These are phyloP conservation scores for Eucera pruinosa DNA, from an alignment of 2,888 invertebrate genomes.

Conservation along the genomic window DNA sequence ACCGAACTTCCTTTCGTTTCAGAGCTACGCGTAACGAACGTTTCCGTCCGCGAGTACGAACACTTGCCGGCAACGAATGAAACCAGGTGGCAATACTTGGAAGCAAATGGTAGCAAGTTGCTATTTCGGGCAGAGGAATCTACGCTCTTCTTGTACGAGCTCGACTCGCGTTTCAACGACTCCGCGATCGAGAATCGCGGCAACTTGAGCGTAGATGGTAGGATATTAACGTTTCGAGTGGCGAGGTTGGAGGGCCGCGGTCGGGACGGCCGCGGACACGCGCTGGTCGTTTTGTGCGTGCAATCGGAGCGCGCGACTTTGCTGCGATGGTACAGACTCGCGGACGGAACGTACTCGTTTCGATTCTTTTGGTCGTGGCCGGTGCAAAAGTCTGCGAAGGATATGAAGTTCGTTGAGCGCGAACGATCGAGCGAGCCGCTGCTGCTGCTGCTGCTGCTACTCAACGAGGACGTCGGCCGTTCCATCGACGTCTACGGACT, in stretches of 20 bases:
- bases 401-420: constrained; percentile 73
- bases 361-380: constrained; percentile 75
- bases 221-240: constrained; percentile 72
- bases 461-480: constrained; percentile 67
- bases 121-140: constrained; percentile 56
- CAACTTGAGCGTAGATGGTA: constrained; percentile 25
- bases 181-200: not conserved
- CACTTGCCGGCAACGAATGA: constrained; percentile 47
- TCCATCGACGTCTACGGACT: no score
- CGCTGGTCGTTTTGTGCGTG: constrained; percentile 73
- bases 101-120: constrained; percentile 55
- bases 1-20: constrained; percentile 26
- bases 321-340: constrained; percentile 79
- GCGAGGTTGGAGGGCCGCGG: no score
- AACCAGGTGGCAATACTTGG: constrained; percentile 68
- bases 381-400: constrained; percentile 68
- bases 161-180: constrained; percentile 55
- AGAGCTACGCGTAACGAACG: constrained; percentile 70
- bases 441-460: constrained; percentile 75
- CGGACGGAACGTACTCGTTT: constrained; percentile 55
- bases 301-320: constrained; percentile 59
- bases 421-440: constrained; percentile 73
- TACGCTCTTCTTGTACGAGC: constrained; percentile 59
- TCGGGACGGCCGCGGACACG: not conserved
- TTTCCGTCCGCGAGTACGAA: constrained; percentile 54